Conservation (phyloP, 2,888 invertebrate species). For the Eilema depressum region DNA sequence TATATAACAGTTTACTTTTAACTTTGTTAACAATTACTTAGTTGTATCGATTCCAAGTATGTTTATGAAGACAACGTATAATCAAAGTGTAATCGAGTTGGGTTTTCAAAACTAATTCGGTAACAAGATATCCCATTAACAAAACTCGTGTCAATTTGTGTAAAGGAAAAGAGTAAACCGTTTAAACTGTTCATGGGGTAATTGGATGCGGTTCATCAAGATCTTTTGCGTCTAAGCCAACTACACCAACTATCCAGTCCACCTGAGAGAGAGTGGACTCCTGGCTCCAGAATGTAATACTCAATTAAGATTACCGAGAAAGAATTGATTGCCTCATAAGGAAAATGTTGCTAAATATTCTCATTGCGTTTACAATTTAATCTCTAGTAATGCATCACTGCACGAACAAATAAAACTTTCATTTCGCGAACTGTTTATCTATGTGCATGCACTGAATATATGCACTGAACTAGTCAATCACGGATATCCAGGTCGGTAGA, state of each 20-base stretch:
- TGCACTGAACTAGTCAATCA: conserved; percentile 18
- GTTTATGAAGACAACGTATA: no score
- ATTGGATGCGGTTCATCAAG: no score
- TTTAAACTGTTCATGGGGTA: no score
- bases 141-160: no score
- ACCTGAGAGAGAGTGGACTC: background rate
- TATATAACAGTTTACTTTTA: background rate
- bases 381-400: conserved; percentile 12
- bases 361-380: background rate
- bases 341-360: background rate
- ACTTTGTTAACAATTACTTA: background rate
- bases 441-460: conserved; percentile 6
- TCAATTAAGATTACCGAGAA: background rate
- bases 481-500: conserved; percentile 32
- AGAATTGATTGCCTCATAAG: background rate
- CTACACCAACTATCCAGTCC: no score
- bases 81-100: no score
- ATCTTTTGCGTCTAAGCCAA: no score
- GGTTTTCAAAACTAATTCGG: no score
- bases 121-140: no score
- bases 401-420: conserved; percentile 16
- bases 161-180: no score
- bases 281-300: background rate
- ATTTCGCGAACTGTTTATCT: conserved; percentile 29
- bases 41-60: no score